A percentile compares a stretch with the other conserved stretches of the same genome.
Evolutionary conservation across 2,113 vertebrate species (phyloP).

Genomic region (Eurystomus gularis): DNA sequence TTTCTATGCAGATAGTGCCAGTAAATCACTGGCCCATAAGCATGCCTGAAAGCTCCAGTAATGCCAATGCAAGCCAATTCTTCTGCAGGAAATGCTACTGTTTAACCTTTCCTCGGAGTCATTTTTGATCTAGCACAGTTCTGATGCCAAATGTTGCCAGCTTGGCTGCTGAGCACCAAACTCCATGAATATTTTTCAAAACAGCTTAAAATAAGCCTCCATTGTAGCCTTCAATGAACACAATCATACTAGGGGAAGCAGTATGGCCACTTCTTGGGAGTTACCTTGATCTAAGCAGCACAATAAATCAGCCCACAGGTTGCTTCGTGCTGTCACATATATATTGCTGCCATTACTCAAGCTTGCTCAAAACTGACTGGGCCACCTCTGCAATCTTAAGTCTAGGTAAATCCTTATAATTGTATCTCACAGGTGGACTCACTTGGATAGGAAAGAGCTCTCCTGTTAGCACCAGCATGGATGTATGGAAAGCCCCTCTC

Average conservation of each 20-base stretch:
- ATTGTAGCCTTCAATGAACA: not conserved
- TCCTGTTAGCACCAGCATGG: fast-evolving
- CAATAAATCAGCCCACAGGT: not conserved
- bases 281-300: not conserved
- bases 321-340: not conserved
- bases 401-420: not conserved
- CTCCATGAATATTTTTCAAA: not conserved
- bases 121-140: not conserved
- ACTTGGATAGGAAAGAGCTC: not conserved
- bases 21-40: not conserved
- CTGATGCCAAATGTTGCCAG: not conserved
- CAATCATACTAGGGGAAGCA: not conserved
- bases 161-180: not conserved
- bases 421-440: not conserved
- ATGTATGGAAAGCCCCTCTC: fast-evolving
- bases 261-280: fast-evolving
- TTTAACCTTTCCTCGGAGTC: not conserved
- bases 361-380: not conserved
- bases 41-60: fast-evolving
- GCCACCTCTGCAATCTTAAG: not conserved
- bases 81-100: not conserved
- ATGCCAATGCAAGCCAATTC: not conserved
- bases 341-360: not conserved
- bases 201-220: not conserved
- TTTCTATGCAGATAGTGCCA: not conserved